A percentile compares a stretch with the other conserved stretches of the same genome.
Conservation (phyloP, 2,113 vertebrate genomes). For the Ciconia stormi region DNA sequence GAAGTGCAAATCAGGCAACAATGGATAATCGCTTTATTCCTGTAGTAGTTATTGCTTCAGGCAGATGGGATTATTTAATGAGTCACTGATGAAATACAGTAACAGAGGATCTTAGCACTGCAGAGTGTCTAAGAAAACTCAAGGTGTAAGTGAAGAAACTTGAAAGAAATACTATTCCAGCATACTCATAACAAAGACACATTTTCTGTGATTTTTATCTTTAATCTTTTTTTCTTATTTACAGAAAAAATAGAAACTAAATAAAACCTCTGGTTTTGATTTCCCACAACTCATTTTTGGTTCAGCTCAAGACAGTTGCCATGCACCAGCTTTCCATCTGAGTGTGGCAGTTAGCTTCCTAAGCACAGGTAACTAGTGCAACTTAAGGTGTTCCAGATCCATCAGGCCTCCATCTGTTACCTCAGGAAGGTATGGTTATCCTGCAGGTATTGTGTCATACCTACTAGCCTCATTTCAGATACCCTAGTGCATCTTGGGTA, state of each 20-base stretch:
- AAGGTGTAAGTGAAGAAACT: background rate
- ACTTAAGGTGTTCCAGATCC: background rate
- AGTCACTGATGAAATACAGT: conserved; percentile 13
- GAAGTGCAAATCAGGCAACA: conserved; percentile 38
- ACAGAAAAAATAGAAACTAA: background rate
- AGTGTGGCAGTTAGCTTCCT: background rate
- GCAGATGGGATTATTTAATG: conserved; percentile 42
- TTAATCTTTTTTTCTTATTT: background rate
- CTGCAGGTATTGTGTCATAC: background rate
- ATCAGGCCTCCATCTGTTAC: background rate
- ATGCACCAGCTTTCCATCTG: background rate
- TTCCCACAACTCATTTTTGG: background rate
- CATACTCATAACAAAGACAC: background rate
- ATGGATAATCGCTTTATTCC: conserved; percentile 26
- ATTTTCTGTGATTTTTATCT: background rate
- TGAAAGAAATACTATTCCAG: background rate
- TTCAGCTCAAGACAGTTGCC: background rate
- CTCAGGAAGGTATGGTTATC: background rate
- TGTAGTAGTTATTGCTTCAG: conserved; percentile 1
- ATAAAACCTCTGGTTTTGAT: background rate
- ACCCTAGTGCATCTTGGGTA: background rate
- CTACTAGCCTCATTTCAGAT: background rate
- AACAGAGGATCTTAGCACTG: background rate
- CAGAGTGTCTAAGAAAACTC: background rate
- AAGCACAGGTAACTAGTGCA: background rate